Evolutionary conservation across 2,888 invertebrate species (phyloP).

Genomic region (Tenthredo notha): DNA sequence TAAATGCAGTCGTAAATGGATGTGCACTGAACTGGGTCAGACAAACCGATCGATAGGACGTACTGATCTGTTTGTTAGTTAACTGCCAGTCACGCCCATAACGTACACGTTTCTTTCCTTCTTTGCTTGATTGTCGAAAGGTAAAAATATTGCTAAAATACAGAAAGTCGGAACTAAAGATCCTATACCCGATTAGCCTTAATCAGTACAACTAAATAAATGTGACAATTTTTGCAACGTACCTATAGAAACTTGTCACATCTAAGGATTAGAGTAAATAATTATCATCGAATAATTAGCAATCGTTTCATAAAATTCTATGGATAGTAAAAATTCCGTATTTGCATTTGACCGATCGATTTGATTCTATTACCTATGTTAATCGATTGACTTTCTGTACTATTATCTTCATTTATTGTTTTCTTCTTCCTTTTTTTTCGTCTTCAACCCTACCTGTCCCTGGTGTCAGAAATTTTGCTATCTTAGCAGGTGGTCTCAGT

Average conservation of each 20-base stretch:
- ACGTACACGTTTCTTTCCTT: neutral
- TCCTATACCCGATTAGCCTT: neutral
- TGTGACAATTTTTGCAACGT: neutral
- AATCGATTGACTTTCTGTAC: neutral
- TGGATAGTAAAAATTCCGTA: neutral
- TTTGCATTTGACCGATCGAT: neutral
- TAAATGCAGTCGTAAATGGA: constrained; percentile 29
- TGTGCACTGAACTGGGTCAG: constrained; percentile 43
- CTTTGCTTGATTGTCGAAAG: neutral
- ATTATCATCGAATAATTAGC: neutral
- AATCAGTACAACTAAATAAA: neutral
- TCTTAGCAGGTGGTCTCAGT: constrained; percentile 32
- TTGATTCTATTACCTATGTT: no score
- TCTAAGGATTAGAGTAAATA: no score
- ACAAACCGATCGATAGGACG: constrained; percentile 37
- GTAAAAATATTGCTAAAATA: neutral
- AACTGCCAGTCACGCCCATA: constrained; percentile 38
- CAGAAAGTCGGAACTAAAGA: neutral
- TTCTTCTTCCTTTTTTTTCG: neutral
- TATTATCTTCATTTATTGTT: neutral
- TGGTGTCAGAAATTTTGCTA: constrained; percentile 1
- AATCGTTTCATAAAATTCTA: neutral
- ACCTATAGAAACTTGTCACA: no score
- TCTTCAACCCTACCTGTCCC: neutral
- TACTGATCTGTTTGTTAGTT: neutral